phyloP scores from a whole-genome alignment of 2,888 invertebrate species.

The Baronia brevicornis region DNA sequence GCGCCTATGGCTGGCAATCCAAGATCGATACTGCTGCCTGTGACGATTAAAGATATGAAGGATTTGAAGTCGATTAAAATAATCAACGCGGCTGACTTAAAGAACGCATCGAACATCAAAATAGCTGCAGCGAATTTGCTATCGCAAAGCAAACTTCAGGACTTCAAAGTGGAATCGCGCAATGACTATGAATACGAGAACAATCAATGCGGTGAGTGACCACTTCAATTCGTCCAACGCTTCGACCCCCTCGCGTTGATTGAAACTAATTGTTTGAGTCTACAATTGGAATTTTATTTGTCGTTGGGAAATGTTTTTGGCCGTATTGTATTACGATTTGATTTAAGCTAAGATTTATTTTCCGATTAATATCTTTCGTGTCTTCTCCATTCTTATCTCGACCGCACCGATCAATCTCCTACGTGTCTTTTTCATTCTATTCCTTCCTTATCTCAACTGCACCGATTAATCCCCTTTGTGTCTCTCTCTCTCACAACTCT shows the following conservation, averaged over 20 bases:
- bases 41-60: conserved; percentile 81
- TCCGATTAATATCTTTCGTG: background rate
- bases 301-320: no score
- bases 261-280: conserved; percentile 36
- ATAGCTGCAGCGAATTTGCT: conserved; percentile 67
- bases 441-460: no score
- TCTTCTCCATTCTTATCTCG: conserved; percentile 62
- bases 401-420: conserved; percentile 55
- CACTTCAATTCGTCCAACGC: conserved; percentile 9
- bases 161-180: conserved; percentile 49
- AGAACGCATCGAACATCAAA: conserved; percentile 72
- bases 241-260: conserved; percentile 26
- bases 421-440: no score
- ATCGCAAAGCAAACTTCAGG: conserved; percentile 62
- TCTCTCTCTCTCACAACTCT: no score
- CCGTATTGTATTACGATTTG: conserved; percentile 21
- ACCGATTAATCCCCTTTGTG: no score
- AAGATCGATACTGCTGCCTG: conserved; percentile 82
- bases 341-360: background rate
- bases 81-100: conserved; percentile 78
- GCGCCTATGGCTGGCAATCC: conserved; percentile 72
- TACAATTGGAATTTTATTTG: no score
- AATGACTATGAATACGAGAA: conserved; percentile 56
- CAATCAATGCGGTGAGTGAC: conserved; percentile 46
- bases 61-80: conserved; percentile 83